These are phyloP conservation scores for Caenorhabditis afra DNA, from an alignment of 2,888 invertebrate genomes.

Conservation along the genomic window DNA sequence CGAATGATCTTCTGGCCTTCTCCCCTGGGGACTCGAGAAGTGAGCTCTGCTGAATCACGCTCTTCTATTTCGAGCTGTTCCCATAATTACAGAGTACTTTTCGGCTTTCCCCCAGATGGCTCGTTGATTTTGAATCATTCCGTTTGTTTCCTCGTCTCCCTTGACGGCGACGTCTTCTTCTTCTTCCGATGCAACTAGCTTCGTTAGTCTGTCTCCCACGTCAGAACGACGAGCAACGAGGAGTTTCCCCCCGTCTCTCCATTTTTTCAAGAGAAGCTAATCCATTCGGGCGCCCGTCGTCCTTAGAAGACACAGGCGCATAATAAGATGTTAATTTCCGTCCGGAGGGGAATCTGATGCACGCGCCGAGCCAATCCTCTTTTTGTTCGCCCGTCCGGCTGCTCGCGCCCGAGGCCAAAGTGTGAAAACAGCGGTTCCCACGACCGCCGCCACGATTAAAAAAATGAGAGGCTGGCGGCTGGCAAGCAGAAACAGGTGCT, in stretches of 20 bases:
- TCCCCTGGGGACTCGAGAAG: no score
- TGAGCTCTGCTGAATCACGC: not conserved
- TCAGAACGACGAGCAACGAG: slow-evolving; percentile 40
- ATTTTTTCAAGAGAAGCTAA: slow-evolving; percentile 18
- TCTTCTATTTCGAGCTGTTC: slow-evolving; percentile 3
- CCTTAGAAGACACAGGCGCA: slow-evolving; percentile 19
- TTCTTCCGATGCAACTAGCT: slow-evolving; percentile 19
- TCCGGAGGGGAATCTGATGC: slow-evolving; percentile 9
- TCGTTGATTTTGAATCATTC: slow-evolving; percentile 6
- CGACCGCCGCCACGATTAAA: slow-evolving; percentile 19
- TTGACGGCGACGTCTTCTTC: not conserved
- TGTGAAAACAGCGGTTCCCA: slow-evolving; percentile 14
- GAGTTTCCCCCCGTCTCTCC: no score
- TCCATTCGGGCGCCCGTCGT: slow-evolving; percentile 20
- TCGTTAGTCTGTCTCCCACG: slow-evolving; percentile 16
- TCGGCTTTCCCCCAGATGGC: not conserved
- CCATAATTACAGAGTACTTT: slow-evolving; percentile 9
- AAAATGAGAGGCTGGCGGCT: slow-evolving; percentile 20
- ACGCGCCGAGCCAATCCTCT: not conserved
- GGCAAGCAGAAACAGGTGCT: slow-evolving; percentile 27
- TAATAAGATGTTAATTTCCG: slow-evolving; percentile 52
- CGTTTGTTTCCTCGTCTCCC: not conserved
- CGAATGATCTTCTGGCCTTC: no score
- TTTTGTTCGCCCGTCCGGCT: slow-evolving; percentile 3
- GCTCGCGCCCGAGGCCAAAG: not conserved